Conservation (phyloP, 2,888 invertebrate species). For the Chrysopilus asiliformis region DNA sequence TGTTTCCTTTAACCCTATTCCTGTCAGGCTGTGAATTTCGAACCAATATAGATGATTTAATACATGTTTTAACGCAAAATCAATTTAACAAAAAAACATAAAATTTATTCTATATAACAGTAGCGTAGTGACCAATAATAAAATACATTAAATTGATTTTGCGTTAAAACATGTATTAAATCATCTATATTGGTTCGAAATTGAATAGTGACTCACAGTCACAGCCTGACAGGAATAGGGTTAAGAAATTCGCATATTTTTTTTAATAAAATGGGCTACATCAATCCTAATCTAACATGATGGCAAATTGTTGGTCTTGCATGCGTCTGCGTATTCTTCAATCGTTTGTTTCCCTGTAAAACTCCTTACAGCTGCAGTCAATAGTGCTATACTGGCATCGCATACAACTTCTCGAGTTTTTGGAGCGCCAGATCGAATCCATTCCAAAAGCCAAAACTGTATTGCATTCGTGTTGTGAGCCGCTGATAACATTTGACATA, state of each 20-base stretch:
- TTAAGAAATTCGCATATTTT: no score
- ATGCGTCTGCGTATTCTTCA: conserved; percentile 1
- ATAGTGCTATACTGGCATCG: conserved; percentile 3
- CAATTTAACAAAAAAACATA: no score
- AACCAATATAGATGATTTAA: no score
- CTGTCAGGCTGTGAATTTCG: no score
- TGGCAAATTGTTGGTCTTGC: not conserved
- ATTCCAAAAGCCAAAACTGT: conserved; percentile 4
- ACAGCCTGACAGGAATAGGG: no score
- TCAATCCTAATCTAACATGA: conserved; percentile 4
- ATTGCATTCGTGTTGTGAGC: conserved; percentile 1
- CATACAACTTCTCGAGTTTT: conserved; percentile 2
- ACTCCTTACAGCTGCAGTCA: not conserved
- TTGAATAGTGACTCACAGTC: no score
- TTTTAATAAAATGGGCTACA: conserved; percentile 6
- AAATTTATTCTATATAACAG: no score
- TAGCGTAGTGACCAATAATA: no score
- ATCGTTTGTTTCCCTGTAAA: conserved; percentile 1
- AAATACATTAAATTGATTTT: no score
- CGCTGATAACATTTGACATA: not conserved
- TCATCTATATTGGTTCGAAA: no score
- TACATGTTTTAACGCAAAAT: no score
- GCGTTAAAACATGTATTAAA: no score
- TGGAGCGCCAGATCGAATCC: conserved; percentile 6
- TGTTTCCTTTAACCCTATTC: not conserved